Evolutionary conservation across 1,140 invertebrate genomes (phyloP).

Genomic region (Spodoptera frugiperda): DNA sequence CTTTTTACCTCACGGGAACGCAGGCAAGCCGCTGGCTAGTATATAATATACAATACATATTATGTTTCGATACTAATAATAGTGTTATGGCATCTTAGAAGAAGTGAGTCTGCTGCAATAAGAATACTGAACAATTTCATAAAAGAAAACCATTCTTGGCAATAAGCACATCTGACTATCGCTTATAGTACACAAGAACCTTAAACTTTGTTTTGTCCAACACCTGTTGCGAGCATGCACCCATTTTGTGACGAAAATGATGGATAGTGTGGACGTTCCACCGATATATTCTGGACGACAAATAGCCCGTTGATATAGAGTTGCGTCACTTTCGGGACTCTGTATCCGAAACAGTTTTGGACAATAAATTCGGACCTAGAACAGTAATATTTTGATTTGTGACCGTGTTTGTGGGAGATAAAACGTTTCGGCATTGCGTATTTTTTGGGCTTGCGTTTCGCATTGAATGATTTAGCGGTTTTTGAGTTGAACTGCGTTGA

Average conservation of each 20-base stretch:
- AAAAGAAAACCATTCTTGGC: too few species aligned
- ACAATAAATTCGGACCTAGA: slow-evolving; percentile 15
- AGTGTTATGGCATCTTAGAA: too few species aligned
- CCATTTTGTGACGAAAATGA: slow-evolving; percentile 39
- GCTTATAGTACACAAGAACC: background rate
- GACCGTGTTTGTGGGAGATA: slow-evolving; percentile 46
- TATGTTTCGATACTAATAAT: too few species aligned
- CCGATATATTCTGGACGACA: slow-evolving; percentile 11
- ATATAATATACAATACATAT: too few species aligned
- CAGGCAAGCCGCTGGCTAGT: too few species aligned
- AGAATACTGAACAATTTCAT: too few species aligned
- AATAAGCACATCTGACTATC: background rate
- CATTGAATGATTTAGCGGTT: slow-evolving; percentile 15
- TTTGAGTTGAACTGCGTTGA: background rate
- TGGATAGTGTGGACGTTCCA: background rate
- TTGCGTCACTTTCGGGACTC: slow-evolving; percentile 13
- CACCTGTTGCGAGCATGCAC: slow-evolving; percentile 34
- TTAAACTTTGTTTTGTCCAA: slow-evolving; percentile 22
- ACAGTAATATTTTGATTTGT: slow-evolving; percentile 39
- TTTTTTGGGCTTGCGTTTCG: background rate
- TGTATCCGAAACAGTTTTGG: slow-evolving; percentile 26
- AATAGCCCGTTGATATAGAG: slow-evolving; percentile 18
- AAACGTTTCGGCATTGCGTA: background rate
- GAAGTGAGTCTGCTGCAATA: too few species aligned
- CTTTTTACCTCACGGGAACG: too few species aligned